These are phyloP conservation scores for Parnassius orleans DNA, from an alignment of 2,888 invertebrate species.

Conservation along the genomic window DNA sequence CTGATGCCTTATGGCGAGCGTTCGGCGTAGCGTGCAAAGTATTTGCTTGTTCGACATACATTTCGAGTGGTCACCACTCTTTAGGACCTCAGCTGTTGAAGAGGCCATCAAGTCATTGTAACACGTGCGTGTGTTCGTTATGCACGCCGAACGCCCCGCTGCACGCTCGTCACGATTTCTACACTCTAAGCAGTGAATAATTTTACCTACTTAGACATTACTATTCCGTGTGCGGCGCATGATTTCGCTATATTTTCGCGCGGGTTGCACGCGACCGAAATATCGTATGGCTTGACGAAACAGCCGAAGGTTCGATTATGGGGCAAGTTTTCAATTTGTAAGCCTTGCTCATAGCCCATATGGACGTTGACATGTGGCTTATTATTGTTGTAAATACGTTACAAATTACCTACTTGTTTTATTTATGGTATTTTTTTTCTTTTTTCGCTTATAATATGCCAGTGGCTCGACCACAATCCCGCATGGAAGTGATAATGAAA, in stretches of 20 bases:
- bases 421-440: neutral
- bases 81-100: no score
- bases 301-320: slow-evolving; percentile 13
- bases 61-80: no score
- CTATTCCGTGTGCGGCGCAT: slow-evolving; percentile 8
- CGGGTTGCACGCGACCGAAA: slow-evolving; percentile 25
- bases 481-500: no score
- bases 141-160: no score
- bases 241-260: slow-evolving; percentile 29
- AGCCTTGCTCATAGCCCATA: slow-evolving; percentile 20
- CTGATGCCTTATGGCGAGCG: no score
- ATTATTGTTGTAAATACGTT: neutral
- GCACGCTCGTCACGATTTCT: no score
- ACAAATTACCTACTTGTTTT: neutral
- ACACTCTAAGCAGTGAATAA: no score
- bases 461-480: no score
- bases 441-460: no score
- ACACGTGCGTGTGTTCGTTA: neutral
- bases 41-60: no score
- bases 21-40: no score
- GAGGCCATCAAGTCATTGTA: no score
- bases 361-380: slow-evolving; percentile 10
- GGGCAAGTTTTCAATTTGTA: slow-evolving; percentile 32
- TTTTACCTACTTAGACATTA: neutral
- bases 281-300: slow-evolving; percentile 20